Percentiles rank a stretch among this genome's conserved stretches.
These are phyloP conservation scores for Drosophila bocki DNA, from an alignment of 1,140 invertebrate species.

Conservation along the genomic window DNA sequence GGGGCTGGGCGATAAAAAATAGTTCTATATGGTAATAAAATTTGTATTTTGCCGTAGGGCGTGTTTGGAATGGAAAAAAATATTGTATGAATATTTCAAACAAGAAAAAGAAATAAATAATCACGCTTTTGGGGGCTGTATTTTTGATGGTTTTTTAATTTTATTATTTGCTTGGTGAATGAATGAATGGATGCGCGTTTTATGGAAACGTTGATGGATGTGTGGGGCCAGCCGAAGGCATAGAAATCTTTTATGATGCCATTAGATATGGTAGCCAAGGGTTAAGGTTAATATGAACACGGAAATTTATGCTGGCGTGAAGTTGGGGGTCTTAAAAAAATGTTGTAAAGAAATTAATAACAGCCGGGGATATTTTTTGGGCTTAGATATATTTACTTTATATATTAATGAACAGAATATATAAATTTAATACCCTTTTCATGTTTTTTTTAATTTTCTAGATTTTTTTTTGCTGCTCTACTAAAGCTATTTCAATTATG, in stretches of 20 bases:
- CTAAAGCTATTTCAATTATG: conserved; percentile 8
- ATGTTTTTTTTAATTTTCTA: not conserved
- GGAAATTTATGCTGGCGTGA: conserved; percentile 22
- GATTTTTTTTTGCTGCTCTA: not conserved
- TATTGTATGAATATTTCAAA: conserved; percentile 37
- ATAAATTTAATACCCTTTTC: not conserved
- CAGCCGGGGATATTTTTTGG: not conserved
- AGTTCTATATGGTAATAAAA: conserved; percentile 82
- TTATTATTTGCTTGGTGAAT: conserved; percentile 56
- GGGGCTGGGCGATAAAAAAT: conserved; percentile 62
- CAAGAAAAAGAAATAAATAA: conserved; percentile 8
- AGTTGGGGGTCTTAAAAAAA: not conserved
- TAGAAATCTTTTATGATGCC: conserved; percentile 20
- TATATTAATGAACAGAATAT: not conserved
- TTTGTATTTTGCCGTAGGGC: conserved; percentile 24
- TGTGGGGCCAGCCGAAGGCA: conserved; percentile 23
- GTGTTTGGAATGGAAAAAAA: conserved; percentile 17
- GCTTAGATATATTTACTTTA: not conserved
- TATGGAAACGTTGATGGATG: conserved; percentile 53
- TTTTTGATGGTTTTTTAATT: conserved; percentile 74
- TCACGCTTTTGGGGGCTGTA: conserved; percentile 26
- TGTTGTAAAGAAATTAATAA: not conserved
- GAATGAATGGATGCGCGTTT: conserved; percentile 20
- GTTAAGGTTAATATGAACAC: conserved; percentile 24
- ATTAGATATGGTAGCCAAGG: conserved; percentile 18